Percentiles rank a stretch among this genome's conserved stretches.
phyloP scores from a whole-genome alignment of 2,888 invertebrate genomes.

The Periphyllus acericola region DNA sequence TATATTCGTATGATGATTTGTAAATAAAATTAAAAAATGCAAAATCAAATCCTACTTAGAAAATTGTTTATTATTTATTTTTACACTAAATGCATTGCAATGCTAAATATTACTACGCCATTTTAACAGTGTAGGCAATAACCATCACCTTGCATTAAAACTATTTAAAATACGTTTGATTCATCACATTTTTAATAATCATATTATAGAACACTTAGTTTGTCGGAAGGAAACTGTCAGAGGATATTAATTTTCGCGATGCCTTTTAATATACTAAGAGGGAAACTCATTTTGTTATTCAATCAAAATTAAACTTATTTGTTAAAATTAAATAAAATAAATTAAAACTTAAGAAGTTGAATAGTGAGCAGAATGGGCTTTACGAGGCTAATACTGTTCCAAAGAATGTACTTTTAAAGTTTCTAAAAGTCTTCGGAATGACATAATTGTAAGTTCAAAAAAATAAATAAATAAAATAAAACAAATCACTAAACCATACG shows the following conservation, averaged over 20 bases:
- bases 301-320: neutral
- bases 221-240: neutral
- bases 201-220: neutral
- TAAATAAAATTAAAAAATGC: no score
- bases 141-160: neutral
- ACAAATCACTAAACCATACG: neutral
- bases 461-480: neutral
- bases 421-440: neutral
- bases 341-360: neutral
- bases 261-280: neutral
- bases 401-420: neutral
- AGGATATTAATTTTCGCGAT: neutral
- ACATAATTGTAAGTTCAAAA: neutral
- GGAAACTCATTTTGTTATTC: neutral
- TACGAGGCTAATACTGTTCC: neutral
- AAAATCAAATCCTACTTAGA: no score
- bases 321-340: constrained; percentile 7
- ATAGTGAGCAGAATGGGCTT: neutral
- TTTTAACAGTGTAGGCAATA: neutral
- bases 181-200: neutral
- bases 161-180: neutral
- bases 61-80: no score
- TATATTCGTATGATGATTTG: no score
- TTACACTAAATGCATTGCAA: neutral
- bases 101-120: neutral